phyloP scores from a whole-genome alignment of 1,140 invertebrate species.

The Bombus sylvicola region DNA sequence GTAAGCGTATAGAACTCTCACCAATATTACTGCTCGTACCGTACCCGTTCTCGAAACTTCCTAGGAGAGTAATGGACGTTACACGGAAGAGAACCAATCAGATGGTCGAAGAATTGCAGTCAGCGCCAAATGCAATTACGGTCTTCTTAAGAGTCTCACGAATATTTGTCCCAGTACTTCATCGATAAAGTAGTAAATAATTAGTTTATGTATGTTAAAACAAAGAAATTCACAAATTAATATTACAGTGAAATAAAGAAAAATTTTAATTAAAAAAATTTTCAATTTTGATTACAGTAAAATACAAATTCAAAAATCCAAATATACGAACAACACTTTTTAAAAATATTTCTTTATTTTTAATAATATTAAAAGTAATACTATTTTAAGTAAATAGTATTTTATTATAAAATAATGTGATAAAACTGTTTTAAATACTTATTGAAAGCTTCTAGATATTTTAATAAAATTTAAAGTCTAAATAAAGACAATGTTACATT shows the following conservation, averaged over 20 bases:
- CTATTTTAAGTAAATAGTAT: not conserved
- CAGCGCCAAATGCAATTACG: slow-evolving; percentile 38
- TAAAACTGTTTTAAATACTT: not conserved
- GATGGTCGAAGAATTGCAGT: slow-evolving; percentile 21
- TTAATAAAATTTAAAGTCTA: slow-evolving; percentile 1
- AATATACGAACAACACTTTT: not conserved
- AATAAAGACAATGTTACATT: not conserved
- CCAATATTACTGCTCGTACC: slow-evolving; percentile 45
- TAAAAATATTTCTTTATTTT: not conserved
- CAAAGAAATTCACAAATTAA: not conserved
- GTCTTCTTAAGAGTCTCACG: slow-evolving; percentile 36
- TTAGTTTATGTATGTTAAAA: not conserved
- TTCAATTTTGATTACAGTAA: not conserved
- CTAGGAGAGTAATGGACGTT: slow-evolving; percentile 59
- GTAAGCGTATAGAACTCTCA: slow-evolving; percentile 45
- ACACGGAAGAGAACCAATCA: slow-evolving; percentile 54
- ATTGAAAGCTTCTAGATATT: not conserved
- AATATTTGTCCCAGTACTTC: not conserved
- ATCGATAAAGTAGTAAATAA: slow-evolving; percentile 46
- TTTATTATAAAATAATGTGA: not conserved
- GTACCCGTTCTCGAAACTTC: slow-evolving; percentile 67
- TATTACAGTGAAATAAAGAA: not conserved
- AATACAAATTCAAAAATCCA: not conserved
- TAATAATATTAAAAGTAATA: not conserved
- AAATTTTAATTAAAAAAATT: not conserved